Percentiles rank a stretch among this genome's conserved stretches.
phyloP scores from a whole-genome alignment of 2,888 invertebrate species.

The Tridacna crocea region DNA sequence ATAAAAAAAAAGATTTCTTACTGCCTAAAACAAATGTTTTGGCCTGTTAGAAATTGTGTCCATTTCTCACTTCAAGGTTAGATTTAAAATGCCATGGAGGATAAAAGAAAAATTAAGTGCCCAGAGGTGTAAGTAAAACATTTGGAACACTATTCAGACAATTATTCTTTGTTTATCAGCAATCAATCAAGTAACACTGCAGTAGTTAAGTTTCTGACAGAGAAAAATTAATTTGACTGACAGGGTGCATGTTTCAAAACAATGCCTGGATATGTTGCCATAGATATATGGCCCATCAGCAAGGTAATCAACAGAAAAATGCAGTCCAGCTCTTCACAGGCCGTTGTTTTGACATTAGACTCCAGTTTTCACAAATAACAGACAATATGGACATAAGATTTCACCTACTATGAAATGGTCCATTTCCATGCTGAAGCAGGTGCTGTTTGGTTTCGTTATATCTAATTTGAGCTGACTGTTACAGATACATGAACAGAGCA shows the following conservation, averaged over 20 bases:
- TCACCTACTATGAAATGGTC: not conserved
- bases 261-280: slow-evolving; percentile 20
- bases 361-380: slow-evolving; percentile 5
- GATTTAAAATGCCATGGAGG: no score
- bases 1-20: no score
- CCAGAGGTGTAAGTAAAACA: not conserved
- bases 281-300: slow-evolving; percentile 21
- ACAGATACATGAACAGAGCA: no score
- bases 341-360: slow-evolving; percentile 13
- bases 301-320: slow-evolving; percentile 18
- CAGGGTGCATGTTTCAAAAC: slow-evolving; percentile 42
- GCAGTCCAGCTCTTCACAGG: slow-evolving; percentile 14
- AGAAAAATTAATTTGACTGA: slow-evolving; percentile 53
- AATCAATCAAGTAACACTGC: slow-evolving; percentile 16
- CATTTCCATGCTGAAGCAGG: not conserved
- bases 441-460: not conserved
- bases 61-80: no score
- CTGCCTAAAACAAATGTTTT: no score
- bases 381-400: slow-evolving; percentile 15
- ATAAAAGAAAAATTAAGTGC: no score
- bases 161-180: not conserved
- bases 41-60: no score
- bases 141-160: not conserved
- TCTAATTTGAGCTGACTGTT: no score
- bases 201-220: slow-evolving; percentile 41